These are phyloP conservation scores for Limnephilus rhombicus DNA, from an alignment of 2,888 invertebrate genomes.

Conservation along the genomic window DNA sequence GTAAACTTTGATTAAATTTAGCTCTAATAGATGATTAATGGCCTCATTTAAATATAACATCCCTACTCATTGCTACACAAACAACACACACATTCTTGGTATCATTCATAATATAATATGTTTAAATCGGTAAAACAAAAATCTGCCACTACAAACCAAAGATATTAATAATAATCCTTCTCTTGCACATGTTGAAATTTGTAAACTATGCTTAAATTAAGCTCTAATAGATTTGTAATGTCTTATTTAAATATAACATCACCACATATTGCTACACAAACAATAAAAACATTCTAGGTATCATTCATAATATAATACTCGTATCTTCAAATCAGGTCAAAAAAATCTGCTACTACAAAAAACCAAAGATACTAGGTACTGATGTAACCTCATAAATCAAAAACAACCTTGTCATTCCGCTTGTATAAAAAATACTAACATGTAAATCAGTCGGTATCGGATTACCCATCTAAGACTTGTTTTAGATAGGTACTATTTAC, in stretches of 20 bases:
- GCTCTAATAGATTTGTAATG: background rate
- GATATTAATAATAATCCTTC: background rate
- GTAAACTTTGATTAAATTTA: background rate
- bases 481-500: background rate
- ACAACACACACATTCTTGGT: background rate
- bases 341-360: background rate
- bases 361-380: background rate
- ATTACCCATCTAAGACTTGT: background rate
- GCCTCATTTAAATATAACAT: background rate
- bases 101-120: background rate
- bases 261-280: background rate
- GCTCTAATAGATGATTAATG: background rate
- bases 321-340: background rate
- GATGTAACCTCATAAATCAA: background rate
- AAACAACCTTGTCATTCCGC: background rate
- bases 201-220: background rate
- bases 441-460: background rate
- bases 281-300: background rate
- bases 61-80: background rate
- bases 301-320: background rate
- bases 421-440: background rate
- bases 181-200: background rate
- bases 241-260: background rate
- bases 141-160: background rate
- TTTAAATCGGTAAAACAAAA: too few species aligned